phyloP scores from a whole-genome alignment of 2,113 vertebrate genomes.

The Chamaea fasciata region DNA sequence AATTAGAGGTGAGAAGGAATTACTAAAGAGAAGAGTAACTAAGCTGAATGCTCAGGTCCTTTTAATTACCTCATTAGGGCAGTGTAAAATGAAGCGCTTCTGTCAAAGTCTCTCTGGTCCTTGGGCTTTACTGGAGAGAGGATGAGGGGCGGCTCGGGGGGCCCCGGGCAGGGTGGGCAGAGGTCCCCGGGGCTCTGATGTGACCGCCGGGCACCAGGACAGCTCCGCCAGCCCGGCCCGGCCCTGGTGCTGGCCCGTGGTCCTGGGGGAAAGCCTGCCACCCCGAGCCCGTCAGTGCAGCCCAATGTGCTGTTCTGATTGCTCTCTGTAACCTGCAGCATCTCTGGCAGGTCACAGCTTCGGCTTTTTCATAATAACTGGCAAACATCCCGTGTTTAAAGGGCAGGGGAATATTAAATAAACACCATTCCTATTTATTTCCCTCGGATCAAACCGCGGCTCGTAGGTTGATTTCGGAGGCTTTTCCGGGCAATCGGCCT shows the following conservation, averaged over 20 bases:
- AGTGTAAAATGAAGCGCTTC: background rate
- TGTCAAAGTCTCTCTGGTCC: background rate
- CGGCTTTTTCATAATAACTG: background rate
- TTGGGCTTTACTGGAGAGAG: background rate
- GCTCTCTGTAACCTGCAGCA: background rate
- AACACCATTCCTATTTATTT: constrained; percentile 45
- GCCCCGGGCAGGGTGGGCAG: too few relatives aligned
- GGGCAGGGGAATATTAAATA: constrained; percentile 4
- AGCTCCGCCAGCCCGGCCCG: background rate
- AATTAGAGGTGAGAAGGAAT: background rate
- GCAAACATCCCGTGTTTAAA: constrained; percentile 20
- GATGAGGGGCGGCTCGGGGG: background rate
- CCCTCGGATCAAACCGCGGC: background rate
- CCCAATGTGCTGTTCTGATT: background rate
- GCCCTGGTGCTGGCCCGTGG: background rate
- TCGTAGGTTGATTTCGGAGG: constrained; percentile 3
- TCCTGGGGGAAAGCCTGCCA: background rate
- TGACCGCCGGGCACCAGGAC: fast-evolving
- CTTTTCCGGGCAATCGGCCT: constrained; percentile 9
- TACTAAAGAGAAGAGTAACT: background rate
- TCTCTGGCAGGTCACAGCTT: background rate
- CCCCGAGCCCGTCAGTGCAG: background rate
- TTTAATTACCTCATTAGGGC: background rate
- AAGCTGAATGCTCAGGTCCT: background rate
- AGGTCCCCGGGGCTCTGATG: fast-evolving